A percentile compares a stretch with the other conserved stretches of the same genome.
phyloP scores from a whole-genome alignment of 2,113 vertebrate species.

The Elaphurus davidianus region DNA sequence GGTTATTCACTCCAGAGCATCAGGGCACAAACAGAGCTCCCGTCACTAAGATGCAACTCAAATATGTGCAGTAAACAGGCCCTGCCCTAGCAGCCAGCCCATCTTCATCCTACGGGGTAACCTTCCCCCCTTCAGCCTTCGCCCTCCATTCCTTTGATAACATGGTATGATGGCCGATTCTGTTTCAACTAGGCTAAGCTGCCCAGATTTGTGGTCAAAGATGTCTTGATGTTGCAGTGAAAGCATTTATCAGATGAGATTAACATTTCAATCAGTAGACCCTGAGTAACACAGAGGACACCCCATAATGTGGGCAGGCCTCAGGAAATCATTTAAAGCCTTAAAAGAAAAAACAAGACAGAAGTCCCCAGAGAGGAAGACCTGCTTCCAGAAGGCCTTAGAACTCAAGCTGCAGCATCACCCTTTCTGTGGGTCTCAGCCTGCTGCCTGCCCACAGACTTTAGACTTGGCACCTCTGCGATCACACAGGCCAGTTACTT shows the following conservation, averaged over 20 bases:
- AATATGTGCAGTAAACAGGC: not conserved
- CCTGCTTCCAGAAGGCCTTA: not conserved
- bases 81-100: not conserved
- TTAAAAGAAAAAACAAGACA: not conserved
- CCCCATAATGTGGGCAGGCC: not conserved
- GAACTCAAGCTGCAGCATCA: not conserved
- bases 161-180: not conserved
- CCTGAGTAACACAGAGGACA: not conserved
- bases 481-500: fast-evolving
- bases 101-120: not conserved
- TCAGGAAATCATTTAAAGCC: not conserved
- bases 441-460: not conserved
- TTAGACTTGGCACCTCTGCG: not conserved
- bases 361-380: not conserved
- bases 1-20: not conserved
- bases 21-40: not conserved
- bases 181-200: not conserved
- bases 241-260: not conserved
- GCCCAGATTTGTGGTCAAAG: not conserved
- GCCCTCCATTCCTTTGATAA: not conserved
- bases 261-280: not conserved
- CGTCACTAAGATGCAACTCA: not conserved
- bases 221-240: not conserved
- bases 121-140: not conserved
- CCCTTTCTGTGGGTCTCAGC: not conserved